Base-by-base conservation (phyloP, 2,113 vertebrate genomes). In the Guaruba guarouba region DNA sequence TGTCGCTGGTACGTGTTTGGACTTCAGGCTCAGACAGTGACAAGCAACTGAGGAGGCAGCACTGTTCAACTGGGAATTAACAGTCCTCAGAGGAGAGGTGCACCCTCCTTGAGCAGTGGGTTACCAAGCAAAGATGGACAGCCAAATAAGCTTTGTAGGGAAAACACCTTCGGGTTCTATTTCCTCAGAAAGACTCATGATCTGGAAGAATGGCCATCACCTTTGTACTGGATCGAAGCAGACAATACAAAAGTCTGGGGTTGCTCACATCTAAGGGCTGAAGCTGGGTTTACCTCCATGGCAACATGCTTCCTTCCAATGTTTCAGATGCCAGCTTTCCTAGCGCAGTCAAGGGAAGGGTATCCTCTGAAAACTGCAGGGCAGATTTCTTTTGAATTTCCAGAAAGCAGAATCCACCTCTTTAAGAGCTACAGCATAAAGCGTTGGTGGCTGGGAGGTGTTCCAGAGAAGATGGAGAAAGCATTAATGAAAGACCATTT, bases 231-330 rank as follows among this genome's bases (percentile, higher is more conserved):
- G 46, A 59, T 33, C 5, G 18, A 13, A 55, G 39, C 37, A 63
- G 84, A 46, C 46, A 70, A 19, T 4, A 17, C 4, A 41, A 43
- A 61, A 73, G 4, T 13, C 27, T 43, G 28, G 28, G 17, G 15
- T 37, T 80, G 43, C 39, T 75, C 39, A 25, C 11, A 29, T 20
- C 28, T 64, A 29, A 27, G 43, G 31, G 37, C 17, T 83, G n/a
- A 75, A 62, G 27, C 6, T 59, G 51, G 7, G 7, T 59, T 67
- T 67, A 24, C 7, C 39, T 12, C 18, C 20, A 59, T 1, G 8
- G 41, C 48, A 71, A 31, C n/a, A 16, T 0, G 3, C 7, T 69
- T 55, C 27, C 27, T 46, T 39, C 35, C 77, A 13, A 0, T 2
- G 4, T n/a, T 39, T 63, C 41, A 54, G 52, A 37, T 22, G 6